phyloP scores from a whole-genome alignment of 2,888 invertebrate species.

The Tachystola acroxantha region DNA sequence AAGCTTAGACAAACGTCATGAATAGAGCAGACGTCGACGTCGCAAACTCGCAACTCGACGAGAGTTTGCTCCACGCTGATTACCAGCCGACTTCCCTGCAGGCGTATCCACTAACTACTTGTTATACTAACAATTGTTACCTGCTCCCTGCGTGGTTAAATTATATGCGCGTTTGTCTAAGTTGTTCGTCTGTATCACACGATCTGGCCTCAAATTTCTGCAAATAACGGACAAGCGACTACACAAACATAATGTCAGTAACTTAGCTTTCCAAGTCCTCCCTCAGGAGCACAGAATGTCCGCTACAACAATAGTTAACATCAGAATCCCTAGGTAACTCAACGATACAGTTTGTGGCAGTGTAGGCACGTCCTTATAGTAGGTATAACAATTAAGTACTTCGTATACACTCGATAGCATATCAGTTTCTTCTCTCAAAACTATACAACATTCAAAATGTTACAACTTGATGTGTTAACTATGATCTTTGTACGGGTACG shows the following conservation, averaged over 20 bases:
- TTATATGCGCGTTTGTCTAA: slow-evolving; percentile 1
- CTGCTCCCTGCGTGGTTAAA: slow-evolving; percentile 7
- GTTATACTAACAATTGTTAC: slow-evolving; percentile 26
- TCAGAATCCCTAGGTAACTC: too few species aligned
- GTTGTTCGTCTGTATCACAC: too few species aligned
- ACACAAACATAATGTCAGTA: neutral
- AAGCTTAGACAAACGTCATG: slow-evolving; percentile 24
- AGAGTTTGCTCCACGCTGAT: slow-evolving; percentile 23
- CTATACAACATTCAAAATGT: too few species aligned
- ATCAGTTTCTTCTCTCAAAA: too few species aligned
- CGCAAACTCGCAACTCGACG: slow-evolving; percentile 18
- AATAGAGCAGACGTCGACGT: slow-evolving; percentile 23
- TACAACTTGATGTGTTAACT: too few species aligned
- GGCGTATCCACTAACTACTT: slow-evolving; percentile 28
- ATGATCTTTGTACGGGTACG: too few species aligned
- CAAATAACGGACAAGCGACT: neutral
- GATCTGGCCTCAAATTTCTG: too few species aligned
- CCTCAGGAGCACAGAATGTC: neutral
- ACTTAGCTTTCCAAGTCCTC: too few species aligned
- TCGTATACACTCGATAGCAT: too few species aligned
- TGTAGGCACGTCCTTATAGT: too few species aligned
- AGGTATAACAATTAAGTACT: too few species aligned
- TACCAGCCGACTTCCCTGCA: slow-evolving; percentile 24
- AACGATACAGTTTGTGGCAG: too few species aligned
- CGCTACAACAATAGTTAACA: neutral